phyloP scores from a whole-genome alignment of 2,888 invertebrate genomes.

The Cataglyphis rosenhaueri region DNA sequence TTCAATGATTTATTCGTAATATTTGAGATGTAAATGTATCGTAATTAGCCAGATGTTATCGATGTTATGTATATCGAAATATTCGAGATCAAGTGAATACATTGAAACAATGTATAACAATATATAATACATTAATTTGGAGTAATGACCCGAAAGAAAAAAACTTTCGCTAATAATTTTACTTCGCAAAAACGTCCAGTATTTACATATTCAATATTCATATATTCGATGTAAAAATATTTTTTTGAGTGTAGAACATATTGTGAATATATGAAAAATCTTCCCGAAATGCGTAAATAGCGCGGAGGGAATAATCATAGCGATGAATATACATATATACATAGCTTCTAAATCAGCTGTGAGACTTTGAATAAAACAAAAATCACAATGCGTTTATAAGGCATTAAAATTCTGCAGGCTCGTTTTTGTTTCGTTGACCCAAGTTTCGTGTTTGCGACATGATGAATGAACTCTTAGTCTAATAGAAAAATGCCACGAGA shows the following conservation, averaged over 20 bases:
- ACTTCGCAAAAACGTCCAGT: slow-evolving; percentile 38
- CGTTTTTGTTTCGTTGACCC: background rate
- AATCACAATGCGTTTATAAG: background rate
- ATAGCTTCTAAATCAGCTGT: slow-evolving; percentile 27
- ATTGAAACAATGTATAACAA: background rate
- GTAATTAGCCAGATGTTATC: background rate
- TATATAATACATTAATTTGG: background rate
- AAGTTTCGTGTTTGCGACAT: background rate
- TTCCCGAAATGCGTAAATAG: slow-evolving; percentile 25
- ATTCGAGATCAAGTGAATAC: background rate
- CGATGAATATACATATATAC: background rate
- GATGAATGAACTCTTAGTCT: background rate
- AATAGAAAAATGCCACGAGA: background rate
- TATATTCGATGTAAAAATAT: slow-evolving; percentile 47
- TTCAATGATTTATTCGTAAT: background rate
- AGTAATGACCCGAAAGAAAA: background rate
- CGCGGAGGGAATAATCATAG: background rate
- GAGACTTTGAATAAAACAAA: slow-evolving; percentile 28
- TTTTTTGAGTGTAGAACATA: slow-evolving; percentile 34
- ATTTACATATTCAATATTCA: slow-evolving; percentile 53
- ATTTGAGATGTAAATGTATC: background rate
- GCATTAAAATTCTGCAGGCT: slow-evolving; percentile 9
- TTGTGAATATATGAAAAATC: slow-evolving; percentile 44
- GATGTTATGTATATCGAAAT: background rate
- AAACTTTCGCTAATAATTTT: slow-evolving; percentile 41